A percentile compares a stretch with the other conserved stretches of the same genome.
Conservation (phyloP, 1,140 invertebrate genomes). For the Paracyclopina nana region DNA sequence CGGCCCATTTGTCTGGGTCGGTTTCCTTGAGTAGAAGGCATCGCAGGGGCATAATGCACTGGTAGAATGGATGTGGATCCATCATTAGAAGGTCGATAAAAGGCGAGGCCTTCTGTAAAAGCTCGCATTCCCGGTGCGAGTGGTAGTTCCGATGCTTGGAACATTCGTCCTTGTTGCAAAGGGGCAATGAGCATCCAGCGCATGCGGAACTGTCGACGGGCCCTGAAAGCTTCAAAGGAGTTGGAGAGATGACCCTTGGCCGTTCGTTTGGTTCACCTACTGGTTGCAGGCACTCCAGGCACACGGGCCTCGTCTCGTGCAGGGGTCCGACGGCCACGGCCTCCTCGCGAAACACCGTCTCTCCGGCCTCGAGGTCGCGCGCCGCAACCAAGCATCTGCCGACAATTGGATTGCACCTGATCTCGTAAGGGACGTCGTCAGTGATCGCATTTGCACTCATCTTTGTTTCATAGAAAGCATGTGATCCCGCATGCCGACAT, state of each 20-base stretch:
- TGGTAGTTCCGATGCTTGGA: too few species aligned
- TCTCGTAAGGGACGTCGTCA: constrained; percentile 5
- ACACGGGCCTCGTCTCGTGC: constrained; percentile 8
- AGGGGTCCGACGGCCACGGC: constrained; percentile 2
- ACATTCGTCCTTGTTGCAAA: too few species aligned
- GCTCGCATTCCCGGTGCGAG: too few species aligned
- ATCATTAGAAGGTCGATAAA: too few species aligned
- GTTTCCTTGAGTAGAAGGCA: not conserved
- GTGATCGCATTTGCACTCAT: too few species aligned
- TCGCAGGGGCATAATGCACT: constrained; percentile 9
- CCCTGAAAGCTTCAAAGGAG: too few species aligned
- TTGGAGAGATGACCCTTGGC: too few species aligned
- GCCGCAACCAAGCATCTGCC: not conserved
- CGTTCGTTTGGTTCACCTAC: not conserved
- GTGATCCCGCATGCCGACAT: too few species aligned
- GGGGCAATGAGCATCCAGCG: too few species aligned
- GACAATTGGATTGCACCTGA: not conserved
- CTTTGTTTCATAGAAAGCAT: too few species aligned
- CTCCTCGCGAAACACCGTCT: constrained; percentile 1
- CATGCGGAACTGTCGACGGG: too few species aligned
- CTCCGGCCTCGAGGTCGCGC: not conserved
- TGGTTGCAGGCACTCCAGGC: not conserved
- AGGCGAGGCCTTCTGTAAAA: too few species aligned
- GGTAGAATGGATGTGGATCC: constrained; percentile 10
- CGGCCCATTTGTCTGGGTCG: not conserved